Percentiles rank a stretch among this genome's conserved stretches.
Conservation (phyloP, 2,888 invertebrate genomes). For the Sminthurinus aureus region DNA sequence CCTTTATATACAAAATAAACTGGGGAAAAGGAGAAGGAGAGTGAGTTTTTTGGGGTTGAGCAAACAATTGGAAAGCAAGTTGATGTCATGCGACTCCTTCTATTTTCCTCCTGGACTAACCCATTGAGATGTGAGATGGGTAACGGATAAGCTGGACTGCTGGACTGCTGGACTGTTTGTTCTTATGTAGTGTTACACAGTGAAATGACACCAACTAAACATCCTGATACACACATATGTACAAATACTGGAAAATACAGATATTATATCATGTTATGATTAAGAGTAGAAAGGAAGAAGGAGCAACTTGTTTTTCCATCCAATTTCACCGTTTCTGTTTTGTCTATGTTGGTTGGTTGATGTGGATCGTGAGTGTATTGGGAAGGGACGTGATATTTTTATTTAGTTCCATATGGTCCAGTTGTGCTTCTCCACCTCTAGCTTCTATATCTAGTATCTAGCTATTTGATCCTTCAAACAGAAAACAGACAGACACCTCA, state of each 20-base stretch:
- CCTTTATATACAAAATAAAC: too few species aligned
- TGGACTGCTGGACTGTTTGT: neutral
- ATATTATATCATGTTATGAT: neutral
- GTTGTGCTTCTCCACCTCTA: neutral
- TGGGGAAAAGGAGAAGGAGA: neutral
- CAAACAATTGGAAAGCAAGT: neutral
- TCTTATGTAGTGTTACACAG: neutral
- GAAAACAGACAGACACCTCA: too few species aligned
- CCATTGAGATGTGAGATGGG: slow-evolving; percentile 17
- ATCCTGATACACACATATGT: neutral
- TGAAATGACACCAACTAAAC: slow-evolving; percentile 17
- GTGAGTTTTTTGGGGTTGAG: neutral
- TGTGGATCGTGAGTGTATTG: neutral
- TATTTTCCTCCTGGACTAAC: neutral
- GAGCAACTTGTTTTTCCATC: neutral
- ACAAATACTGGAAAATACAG: neutral
- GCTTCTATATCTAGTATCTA: too few species aligned
- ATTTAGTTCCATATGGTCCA: neutral
- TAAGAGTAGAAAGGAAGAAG: neutral
- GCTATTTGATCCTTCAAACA: too few species aligned
- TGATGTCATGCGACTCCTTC: neutral
- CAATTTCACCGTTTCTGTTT: neutral
- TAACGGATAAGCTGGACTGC: too few species aligned
- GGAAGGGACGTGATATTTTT: neutral
- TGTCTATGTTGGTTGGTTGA: too few species aligned